A percentile compares a stretch with the other conserved stretches of the same genome.
Evolutionary conservation across 2,113 vertebrate species (phyloP).

Genomic region (Antennarius striatus): DNA sequence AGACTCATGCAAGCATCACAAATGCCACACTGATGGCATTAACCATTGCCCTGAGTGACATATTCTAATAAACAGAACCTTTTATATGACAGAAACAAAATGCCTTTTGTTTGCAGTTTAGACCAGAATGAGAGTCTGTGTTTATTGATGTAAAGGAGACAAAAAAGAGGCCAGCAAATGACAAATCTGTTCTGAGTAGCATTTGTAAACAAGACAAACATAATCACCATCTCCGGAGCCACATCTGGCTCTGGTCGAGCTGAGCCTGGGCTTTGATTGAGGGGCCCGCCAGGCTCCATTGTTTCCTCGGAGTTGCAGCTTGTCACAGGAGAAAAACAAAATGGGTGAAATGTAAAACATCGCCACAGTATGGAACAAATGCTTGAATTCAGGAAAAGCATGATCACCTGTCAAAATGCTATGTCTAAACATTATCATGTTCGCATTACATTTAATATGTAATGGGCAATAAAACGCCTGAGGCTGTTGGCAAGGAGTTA

Average conservation of each 20-base stretch:
- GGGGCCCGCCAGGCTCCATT: conserved; percentile 53
- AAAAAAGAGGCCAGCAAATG: conserved; percentile 22
- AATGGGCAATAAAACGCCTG: neutral
- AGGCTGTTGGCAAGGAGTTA: conserved; percentile 2
- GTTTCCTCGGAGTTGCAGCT: conserved; percentile 48
- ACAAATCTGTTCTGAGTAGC: conserved; percentile 61
- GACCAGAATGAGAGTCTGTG: conserved; percentile 51
- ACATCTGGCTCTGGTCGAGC: conserved; percentile 73
- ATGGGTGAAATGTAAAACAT: conserved; percentile 36
- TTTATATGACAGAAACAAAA: conserved; percentile 44
- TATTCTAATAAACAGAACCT: conserved; percentile 45
- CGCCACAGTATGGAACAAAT: conserved; percentile 20
- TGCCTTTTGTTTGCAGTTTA: conserved; percentile 52
- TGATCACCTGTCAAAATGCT: conserved; percentile 12
- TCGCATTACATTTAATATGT: neutral
- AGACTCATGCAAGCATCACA: conserved; percentile 22
- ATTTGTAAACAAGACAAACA: conserved; percentile 76
- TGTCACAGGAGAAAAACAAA: conserved; percentile 50
- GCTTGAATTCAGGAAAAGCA: neutral
- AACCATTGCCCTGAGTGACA: conserved; percentile 29
- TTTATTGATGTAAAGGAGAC: conserved; percentile 44
- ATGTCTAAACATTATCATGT: neutral
- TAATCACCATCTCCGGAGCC: conserved; percentile 70
- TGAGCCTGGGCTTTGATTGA: conserved; percentile 60
- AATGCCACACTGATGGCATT: conserved; percentile 29